A percentile compares a stretch with the other conserved stretches of the same genome.
Evolutionary conservation across 2,888 invertebrate genomes (phyloP).

Genomic region (Cataglyphis cursor): DNA sequence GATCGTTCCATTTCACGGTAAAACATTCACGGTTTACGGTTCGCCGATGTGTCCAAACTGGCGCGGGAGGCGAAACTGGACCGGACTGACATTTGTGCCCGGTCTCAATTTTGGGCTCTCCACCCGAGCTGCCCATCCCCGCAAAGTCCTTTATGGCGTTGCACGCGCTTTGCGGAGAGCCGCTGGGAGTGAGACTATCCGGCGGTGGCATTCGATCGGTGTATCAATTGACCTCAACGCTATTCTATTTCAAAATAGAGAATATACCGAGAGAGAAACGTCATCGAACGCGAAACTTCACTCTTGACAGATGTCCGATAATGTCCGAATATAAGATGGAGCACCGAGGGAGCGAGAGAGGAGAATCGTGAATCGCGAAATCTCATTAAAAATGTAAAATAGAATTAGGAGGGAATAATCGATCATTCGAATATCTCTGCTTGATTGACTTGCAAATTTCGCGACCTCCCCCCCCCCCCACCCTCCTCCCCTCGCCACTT

Average conservation of each 20-base stretch:
- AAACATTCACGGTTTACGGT: constrained; percentile 50
- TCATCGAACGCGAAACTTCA: neutral
- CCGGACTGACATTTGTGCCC: neutral
- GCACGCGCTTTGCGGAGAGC: neutral
- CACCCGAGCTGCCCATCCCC: neutral
- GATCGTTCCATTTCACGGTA: constrained; percentile 56
- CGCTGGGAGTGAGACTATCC: neutral
- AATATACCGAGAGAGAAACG: neutral
- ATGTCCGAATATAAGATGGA: neutral
- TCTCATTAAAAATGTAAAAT: constrained; percentile 7
- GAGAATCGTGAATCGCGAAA: no score
- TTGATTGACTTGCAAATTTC: constrained; percentile 13
- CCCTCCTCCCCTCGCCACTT: neutral
- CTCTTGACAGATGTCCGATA: neutral
- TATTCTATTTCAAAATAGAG: constrained; percentile 27
- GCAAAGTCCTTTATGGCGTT: constrained; percentile 14
- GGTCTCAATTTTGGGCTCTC: constrained; percentile 16
- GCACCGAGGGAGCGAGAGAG: neutral
- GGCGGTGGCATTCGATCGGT: neutral
- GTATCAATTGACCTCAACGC: constrained; percentile 14
- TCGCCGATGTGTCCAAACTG: constrained; percentile 17
- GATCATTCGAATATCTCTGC: neutral
- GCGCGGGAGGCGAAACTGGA: neutral
- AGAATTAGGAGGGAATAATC: neutral
- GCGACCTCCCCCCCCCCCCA: neutral